Base-by-base conservation (phyloP, 1,140 invertebrate genomes). In the Theocolax elegans region DNA sequence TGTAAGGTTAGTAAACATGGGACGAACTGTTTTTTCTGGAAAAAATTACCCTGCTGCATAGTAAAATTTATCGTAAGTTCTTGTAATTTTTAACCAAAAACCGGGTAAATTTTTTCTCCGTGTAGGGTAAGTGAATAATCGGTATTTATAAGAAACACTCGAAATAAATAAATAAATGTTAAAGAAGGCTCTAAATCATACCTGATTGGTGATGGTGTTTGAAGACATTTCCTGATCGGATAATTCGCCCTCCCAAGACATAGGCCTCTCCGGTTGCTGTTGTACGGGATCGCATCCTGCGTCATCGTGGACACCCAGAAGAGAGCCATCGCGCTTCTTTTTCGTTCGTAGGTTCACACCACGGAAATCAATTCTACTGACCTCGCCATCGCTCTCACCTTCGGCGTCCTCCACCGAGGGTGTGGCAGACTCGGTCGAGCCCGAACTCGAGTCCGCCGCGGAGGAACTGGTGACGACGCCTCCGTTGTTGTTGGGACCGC, bases 181-280 rank as follows among this genome's bases (percentile, higher is more conserved):
- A n/a, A n/a, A n/a, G n/a, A n/a, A n/a, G n/a, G n/a, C n/a, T n/a
- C n/a, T n/a, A n/a, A n/a, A n/a, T 38, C 67, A 17, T 65, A 83
- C 84, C 74, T 86, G 85, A 76, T 86, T 85, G 2, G 83, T 86
- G 25, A 86, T 81, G 13, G 86, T 86, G 71, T 87, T 86, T 71
- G 85, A 86, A 77, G 86, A 85, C 86, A 89, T 87, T 79, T 91
- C 90, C 62, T 89, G 88, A 76, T 96, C 94, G 1, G 93, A 95
- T 0, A 96, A 85, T 82, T 95, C 94, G 15, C 94, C 94, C 81
- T 96, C 94, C 94, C 94, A 95, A 2, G 94, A 95, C 94, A 96
- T 96, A 15, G 94, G 94, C 40, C 94, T 83, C 74, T 90, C 89
- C 8, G 85, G 83, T 62, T 87, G 86, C 46, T 80, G 80, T 17